Conservation (phyloP, 2,888 invertebrate species). For the Eudemis profundana region DNA sequence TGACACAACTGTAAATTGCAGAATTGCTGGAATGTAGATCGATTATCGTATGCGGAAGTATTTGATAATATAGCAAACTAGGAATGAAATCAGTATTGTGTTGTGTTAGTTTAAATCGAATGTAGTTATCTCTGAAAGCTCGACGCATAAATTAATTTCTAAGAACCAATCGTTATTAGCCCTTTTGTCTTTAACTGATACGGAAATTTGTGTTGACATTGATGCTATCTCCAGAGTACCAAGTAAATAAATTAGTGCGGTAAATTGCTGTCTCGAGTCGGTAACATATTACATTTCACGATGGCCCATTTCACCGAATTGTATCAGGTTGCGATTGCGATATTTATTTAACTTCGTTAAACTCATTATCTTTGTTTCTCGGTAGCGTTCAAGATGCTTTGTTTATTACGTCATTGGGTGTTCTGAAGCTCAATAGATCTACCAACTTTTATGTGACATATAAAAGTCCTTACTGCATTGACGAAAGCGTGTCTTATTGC, state of each 20-base stretch:
- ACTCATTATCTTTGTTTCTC: constrained; percentile 36
- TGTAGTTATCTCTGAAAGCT: not conserved
- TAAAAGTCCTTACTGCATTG: not conserved
- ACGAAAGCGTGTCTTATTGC: constrained; percentile 2
- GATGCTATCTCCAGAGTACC: not conserved
- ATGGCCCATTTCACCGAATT: constrained; percentile 19
- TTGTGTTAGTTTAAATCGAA: not conserved
- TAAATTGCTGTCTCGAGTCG: constrained; percentile 11
- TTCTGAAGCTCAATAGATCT: constrained; percentile 17
- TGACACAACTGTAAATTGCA: constrained; percentile 23
- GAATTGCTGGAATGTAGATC: constrained; percentile 35
- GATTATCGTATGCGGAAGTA: constrained; percentile 31
- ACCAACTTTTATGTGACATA: not conserved
- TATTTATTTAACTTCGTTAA: constrained; percentile 27
- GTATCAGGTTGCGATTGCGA: constrained; percentile 16
- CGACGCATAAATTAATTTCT: not conserved
- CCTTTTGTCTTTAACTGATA: not conserved
- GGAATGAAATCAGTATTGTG: constrained; percentile 10
- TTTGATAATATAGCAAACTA: constrained; percentile 13
- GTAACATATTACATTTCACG: not conserved
- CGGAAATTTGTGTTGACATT: not conserved
- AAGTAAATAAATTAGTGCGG: constrained; percentile 2
- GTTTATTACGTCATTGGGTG: constrained; percentile 56
- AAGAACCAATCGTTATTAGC: not conserved
- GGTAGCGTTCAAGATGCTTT: constrained; percentile 42